These are phyloP conservation scores for Apostichopus japonicus DNA, from an alignment of 35 echinoderm and acorn worm genomes.

Conservation along the genomic window DNA sequence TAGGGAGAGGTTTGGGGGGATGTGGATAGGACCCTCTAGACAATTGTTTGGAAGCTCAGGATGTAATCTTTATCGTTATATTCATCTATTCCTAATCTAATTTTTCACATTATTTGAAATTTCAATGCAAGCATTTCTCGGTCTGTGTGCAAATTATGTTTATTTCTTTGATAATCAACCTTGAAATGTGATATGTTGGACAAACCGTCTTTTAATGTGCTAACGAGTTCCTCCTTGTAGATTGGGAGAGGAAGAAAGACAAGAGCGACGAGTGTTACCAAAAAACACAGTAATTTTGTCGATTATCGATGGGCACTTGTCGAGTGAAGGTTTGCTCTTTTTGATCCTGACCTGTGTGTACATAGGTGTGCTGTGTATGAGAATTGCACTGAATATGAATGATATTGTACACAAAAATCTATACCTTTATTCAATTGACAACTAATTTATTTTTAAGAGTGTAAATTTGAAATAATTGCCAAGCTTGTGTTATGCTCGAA, in stretches of 20 bases:
- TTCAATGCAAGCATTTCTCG: too few relatives aligned
- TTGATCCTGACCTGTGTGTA: not conserved
- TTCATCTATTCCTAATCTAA: too few relatives aligned
- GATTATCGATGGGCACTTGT: too few relatives aligned
- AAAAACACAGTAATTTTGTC: not conserved
- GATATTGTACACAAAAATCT: not conserved
- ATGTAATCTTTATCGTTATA: too few relatives aligned
- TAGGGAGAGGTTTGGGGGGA: too few relatives aligned
- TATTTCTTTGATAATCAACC: not conserved
- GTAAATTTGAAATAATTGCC: not conserved
- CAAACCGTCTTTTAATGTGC: not conserved
- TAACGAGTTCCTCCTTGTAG: not conserved
- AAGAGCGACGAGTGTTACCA: not conserved
- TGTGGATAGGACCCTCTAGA: too few relatives aligned
- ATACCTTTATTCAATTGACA: not conserved
- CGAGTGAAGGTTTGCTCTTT: too few relatives aligned
- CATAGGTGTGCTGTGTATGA: not conserved
- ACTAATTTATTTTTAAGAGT: not conserved
- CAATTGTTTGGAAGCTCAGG: too few relatives aligned
- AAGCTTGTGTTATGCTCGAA: not conserved
- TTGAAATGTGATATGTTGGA: not conserved
- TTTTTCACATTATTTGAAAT: too few relatives aligned
- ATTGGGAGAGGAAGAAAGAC: not conserved
- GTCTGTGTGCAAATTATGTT: not conserved
- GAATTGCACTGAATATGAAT: not conserved